Base-by-base conservation (phyloP, 2,797 vertebrate genomes). In the Neosalanx taihuensis region DNA sequence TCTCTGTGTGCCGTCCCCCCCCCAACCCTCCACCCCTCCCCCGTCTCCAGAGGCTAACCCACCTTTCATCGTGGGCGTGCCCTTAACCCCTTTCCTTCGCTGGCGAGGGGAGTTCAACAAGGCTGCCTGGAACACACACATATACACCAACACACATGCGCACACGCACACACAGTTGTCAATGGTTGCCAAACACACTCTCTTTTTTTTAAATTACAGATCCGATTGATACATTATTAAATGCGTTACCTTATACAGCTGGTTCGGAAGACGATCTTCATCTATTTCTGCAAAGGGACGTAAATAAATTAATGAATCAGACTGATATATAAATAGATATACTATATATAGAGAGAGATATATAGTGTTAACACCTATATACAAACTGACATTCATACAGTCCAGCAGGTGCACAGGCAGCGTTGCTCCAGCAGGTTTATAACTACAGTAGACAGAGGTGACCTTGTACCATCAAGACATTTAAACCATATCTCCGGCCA, bases 31-130 rank as follows among this genome's bases (percentile, higher is more conserved):
- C 23, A 26, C 23, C 23, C 13, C 51, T 4, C 17, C 1, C 17
- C 13, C 17, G 3, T 3, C 51, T 53, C 12, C 1, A 10, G 49
- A 51, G 49, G 13, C 49, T 3, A 15, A 53, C 51, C 5, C 90
- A 96, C 96, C 96, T 96, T 97, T 97, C 95, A 96, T 96, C 5
- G 96, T 96, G 0, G 96, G 96, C 1, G 94, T 96, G 76, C 93
- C 94, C 66, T 95, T 93, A 5, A 91, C 93, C 59, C 93, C 93
- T 91, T 96, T 97, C 89, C 96, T 93, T 76, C 93, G 91, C 85
- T 97, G 95, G 80, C 94, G 85, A 70, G 96, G 96, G 10, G 95
- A 97, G 88, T 96, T 94, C 79, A 96, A 72, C 87, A 97, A 81
- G 23, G 94, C 93, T 30, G 95, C 92, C 95, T 97, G 90, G 10